Evolutionary conservation across 2,888 invertebrate species (phyloP).

Genomic region (Lycocerus yunnanus): DNA sequence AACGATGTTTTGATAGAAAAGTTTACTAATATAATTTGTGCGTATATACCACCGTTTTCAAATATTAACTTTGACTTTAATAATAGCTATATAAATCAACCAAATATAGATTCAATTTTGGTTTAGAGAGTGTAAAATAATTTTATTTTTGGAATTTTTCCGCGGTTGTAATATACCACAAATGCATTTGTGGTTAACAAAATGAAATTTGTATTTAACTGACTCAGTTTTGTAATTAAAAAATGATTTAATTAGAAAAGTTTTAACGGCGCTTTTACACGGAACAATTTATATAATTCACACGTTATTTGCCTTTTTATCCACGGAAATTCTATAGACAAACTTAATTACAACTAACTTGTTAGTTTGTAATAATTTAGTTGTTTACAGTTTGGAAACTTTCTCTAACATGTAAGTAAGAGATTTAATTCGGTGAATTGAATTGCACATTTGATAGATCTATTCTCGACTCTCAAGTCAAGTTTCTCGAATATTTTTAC

Average conservation of each 20-base stretch:
- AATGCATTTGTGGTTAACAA: background rate
- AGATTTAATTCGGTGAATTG: background rate
- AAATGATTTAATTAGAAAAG: background rate
- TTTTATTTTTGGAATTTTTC: background rate
- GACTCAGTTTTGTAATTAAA: background rate
- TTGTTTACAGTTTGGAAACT: background rate
- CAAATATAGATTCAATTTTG: background rate
- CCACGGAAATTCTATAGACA: background rate
- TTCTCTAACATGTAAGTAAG: background rate
- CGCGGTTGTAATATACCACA: background rate
- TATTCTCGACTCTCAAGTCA: background rate
- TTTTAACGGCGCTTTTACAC: background rate
- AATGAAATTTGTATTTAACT: background rate
- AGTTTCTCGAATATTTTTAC: background rate
- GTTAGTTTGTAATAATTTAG: background rate
- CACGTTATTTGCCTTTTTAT: background rate
- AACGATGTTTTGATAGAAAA: background rate
- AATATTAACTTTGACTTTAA: conserved; percentile 1
- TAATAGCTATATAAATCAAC: conserved; percentile 1
- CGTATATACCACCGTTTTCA: conserved; percentile 1
- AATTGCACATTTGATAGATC: background rate
- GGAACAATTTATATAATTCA: background rate
- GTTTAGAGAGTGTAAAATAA: background rate
- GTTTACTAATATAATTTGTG: background rate
- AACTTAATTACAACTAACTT: background rate